phyloP scores from a whole-genome alignment of 2,797 vertebrate species.

The Melopsittacus undulatus region DNA sequence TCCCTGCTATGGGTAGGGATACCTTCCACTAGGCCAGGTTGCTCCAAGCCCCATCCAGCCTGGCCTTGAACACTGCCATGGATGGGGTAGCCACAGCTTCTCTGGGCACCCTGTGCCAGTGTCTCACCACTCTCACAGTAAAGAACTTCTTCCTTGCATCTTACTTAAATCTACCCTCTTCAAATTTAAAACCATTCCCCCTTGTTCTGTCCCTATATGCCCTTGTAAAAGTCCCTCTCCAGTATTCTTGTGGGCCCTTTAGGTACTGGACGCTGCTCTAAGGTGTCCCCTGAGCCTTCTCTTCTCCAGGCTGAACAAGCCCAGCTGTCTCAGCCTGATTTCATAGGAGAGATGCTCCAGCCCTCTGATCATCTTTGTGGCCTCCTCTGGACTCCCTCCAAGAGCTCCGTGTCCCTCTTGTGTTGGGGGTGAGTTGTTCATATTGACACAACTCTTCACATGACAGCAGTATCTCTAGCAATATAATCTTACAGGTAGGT shows the following conservation, averaged over 20 bases:
- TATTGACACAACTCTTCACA: neutral
- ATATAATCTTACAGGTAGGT: neutral
- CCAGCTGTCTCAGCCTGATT: neutral
- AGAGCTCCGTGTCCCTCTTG: neutral
- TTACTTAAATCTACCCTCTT: neutral
- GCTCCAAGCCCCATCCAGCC: neutral
- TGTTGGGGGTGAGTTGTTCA: neutral
- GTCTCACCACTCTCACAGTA: neutral
- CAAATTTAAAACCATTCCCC: neutral
- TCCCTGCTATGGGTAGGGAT: neutral
- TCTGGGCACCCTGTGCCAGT: neutral
- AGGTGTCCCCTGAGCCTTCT: neutral
- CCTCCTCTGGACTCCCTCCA: neutral
- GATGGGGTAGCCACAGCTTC: neutral
- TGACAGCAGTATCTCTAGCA: neutral
- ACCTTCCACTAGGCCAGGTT: neutral
- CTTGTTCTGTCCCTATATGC: neutral
- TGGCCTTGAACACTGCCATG: neutral
- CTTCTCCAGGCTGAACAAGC: neutral
- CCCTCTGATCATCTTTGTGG: neutral
- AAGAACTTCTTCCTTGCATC: neutral
- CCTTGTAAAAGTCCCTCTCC: neutral
- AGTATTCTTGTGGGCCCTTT: neutral
- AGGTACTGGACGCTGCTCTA: neutral
- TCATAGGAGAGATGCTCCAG: neutral